Evolutionary conservation across 1,140 invertebrate species (phyloP).

Genomic region (Drosophila repleta): DNA sequence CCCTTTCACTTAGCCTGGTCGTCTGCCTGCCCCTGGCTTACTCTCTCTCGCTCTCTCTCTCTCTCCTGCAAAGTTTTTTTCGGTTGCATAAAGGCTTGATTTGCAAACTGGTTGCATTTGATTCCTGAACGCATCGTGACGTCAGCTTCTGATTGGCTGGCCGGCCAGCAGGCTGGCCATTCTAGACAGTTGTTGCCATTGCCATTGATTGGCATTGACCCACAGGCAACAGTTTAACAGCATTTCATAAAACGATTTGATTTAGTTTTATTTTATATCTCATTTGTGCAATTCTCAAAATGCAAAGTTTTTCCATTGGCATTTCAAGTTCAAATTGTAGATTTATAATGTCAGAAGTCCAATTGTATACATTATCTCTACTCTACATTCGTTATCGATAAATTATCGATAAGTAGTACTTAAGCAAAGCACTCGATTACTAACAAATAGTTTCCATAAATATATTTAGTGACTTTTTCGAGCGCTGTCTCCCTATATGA

Average conservation of each 20-base stretch:
- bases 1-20: constrained; percentile 3
- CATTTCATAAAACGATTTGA: not conserved
- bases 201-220: constrained; percentile 39
- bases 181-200: constrained; percentile 13
- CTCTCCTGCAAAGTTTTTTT: constrained; percentile 28
- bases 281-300: constrained; percentile 3
- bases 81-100: constrained; percentile 30
- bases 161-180: not conserved
- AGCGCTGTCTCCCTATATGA: too few relatives aligned
- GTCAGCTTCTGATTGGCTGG: constrained; percentile 18
- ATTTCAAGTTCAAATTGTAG: not conserved
- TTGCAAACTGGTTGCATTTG: constrained; percentile 13
- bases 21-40: constrained; percentile 8
- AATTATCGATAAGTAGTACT: too few relatives aligned
- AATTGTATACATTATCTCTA: not conserved
- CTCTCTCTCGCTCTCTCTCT: too few relatives aligned
- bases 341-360: not conserved
- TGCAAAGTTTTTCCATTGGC: not conserved
- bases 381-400: constrained; percentile 1
- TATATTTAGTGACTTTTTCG: too few relatives aligned
- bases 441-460: too few relatives aligned
- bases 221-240: constrained; percentile 14
- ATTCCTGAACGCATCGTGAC: constrained; percentile 16
- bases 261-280: not conserved
- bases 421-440: too few relatives aligned